A percentile compares a stretch with the other conserved stretches of the same genome.
Conservation (phyloP, 2,888 invertebrate species). For the Dynastes maya region DNA sequence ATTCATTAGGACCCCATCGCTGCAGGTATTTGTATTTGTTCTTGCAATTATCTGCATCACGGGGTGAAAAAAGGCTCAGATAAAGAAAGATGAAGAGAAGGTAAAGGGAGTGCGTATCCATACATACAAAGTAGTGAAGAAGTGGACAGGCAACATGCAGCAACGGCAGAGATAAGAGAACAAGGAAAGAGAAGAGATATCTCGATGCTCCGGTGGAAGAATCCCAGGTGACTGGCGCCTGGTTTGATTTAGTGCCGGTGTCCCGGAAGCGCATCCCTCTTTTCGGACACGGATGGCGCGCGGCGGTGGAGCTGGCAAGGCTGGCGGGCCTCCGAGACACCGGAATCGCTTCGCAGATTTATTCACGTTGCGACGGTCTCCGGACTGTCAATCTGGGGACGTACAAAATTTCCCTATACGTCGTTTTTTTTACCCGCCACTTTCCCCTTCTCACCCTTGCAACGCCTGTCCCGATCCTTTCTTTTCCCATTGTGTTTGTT, state of each 20-base stretch:
- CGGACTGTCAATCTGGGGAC: constrained; percentile 66
- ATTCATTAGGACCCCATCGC: too few species aligned
- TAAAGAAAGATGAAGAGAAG: too few species aligned
- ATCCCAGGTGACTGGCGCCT: constrained; percentile 69
- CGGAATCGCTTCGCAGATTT: constrained; percentile 66
- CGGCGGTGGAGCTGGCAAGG: constrained; percentile 52
- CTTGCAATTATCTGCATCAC: too few species aligned
- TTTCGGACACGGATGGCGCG: constrained; percentile 67
- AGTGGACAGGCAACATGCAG: constrained; percentile 57
- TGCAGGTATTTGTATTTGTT: too few species aligned
- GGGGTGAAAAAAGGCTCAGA: too few species aligned
- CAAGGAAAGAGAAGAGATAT: constrained; percentile 59
- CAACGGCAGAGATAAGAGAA: constrained; percentile 53
- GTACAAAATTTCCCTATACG: constrained; percentile 43
- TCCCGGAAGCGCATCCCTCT: constrained; percentile 61
- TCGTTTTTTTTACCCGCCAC: constrained; percentile 45
- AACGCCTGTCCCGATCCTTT: background rate
- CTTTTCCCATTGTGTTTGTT: background rate
- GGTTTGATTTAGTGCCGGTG: constrained; percentile 70
- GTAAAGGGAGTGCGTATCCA: background rate
- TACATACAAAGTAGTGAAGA: constrained; percentile 46
- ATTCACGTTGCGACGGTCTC: constrained; percentile 67
- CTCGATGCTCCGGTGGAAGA: constrained; percentile 61
- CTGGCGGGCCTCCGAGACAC: constrained; percentile 59
- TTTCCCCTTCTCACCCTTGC: background rate